Evolutionary conservation across 2,888 invertebrate genomes (phyloP).

Genomic region (Polyploca ridens): DNA sequence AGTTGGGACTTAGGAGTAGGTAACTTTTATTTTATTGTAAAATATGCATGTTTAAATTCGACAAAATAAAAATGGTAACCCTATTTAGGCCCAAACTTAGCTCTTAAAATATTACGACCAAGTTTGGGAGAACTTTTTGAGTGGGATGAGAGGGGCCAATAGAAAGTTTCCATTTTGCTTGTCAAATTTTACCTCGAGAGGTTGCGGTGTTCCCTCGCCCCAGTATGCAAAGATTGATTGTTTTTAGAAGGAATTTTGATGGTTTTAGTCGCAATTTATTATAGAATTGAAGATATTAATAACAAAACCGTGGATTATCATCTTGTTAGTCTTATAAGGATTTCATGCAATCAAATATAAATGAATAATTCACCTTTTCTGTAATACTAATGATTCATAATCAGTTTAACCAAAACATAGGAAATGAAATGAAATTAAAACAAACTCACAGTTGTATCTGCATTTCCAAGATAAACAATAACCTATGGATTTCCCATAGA

Average conservation of each 20-base stretch:
- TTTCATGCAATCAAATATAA: no score
- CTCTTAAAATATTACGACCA: slow-evolving; percentile 52
- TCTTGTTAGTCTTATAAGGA: no score
- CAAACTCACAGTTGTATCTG: no score
- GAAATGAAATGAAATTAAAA: no score
- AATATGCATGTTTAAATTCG: not conserved
- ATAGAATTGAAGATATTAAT: not conserved
- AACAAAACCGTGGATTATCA: no score
- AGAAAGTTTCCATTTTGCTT: slow-evolving; percentile 58
- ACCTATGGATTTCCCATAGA: no score
- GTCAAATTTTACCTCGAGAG: slow-evolving; percentile 48
- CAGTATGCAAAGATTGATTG: not conserved
- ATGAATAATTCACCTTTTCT: no score
- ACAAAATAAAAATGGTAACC: slow-evolving; percentile 11
- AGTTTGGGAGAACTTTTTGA: slow-evolving; percentile 41
- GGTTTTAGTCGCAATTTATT: not conserved
- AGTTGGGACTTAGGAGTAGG: no score
- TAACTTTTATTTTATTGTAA: no score
- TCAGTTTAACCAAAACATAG: no score
- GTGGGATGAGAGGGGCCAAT: slow-evolving; percentile 50
- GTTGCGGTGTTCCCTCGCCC: slow-evolving; percentile 19
- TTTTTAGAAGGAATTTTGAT: not conserved
- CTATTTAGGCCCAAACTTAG: slow-evolving; percentile 42
- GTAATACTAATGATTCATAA: no score
- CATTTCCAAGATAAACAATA: no score